These are phyloP conservation scores for Drosophila rubida DNA, from an alignment of 2,888 invertebrate genomes.

Conservation along the genomic window DNA sequence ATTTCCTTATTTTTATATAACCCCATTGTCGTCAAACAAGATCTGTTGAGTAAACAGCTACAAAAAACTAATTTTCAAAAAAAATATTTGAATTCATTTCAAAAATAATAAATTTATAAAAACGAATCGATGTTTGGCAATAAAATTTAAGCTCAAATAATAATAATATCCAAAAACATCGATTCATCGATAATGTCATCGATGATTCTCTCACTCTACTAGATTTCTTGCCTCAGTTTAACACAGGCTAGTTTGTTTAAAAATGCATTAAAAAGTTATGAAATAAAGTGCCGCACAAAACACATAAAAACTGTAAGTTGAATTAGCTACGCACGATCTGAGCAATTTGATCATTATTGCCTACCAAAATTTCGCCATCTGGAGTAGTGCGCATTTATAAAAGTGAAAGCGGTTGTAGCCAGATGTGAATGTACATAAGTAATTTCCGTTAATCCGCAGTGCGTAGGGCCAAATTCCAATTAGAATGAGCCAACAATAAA, in stretches of 20 bases:
- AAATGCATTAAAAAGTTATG: slow-evolving; percentile 9
- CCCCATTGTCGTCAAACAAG: no score
- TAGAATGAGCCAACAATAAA: neutral
- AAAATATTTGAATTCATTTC: no score
- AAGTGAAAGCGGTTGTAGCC: slow-evolving; percentile 36
- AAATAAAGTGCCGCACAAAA: slow-evolving; percentile 17
- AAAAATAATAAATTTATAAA: no score
- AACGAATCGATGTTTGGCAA: no score
- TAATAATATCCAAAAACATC: neutral
- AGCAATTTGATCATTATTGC: neutral
- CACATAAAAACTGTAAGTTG: slow-evolving; percentile 30
- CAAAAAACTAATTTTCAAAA: no score
- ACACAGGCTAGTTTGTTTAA: slow-evolving; percentile 11
- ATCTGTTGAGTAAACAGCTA: no score
- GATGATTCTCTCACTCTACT: neutral
- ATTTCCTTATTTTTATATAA: no score
- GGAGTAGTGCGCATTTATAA: slow-evolving; percentile 48
- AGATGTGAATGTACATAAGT: neutral
- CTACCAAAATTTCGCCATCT: neutral
- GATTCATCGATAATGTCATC: neutral
- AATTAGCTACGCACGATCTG: neutral
- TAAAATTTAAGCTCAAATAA: no score
- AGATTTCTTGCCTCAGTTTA: slow-evolving; percentile 7
- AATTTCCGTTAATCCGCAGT: neutral
- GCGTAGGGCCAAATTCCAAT: neutral